phyloP scores from a whole-genome alignment of 2,113 vertebrate genomes.

The Nicator chloris region DNA sequence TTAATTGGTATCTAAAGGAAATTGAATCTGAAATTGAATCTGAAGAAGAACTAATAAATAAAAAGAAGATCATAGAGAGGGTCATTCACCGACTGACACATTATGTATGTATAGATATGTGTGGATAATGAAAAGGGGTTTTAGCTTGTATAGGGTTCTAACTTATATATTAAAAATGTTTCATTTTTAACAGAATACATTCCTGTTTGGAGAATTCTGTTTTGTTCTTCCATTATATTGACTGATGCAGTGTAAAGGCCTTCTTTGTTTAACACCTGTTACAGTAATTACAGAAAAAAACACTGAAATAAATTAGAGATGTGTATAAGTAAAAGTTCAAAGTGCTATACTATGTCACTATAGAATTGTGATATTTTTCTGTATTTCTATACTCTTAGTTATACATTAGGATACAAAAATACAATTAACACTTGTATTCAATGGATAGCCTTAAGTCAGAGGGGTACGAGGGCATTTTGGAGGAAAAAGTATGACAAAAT shows the following conservation, averaged over 20 bases:
- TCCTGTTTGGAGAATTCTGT: neutral
- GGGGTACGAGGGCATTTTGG: neutral
- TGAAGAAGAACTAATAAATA: conserved; percentile 91
- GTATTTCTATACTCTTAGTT: neutral
- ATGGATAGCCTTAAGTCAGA: neutral
- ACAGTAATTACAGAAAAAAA: neutral
- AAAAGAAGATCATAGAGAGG: conserved; percentile 92
- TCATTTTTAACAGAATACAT: neutral
- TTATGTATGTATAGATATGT: conserved; percentile 81
- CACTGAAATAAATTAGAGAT: neutral
- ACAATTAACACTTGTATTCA: neutral
- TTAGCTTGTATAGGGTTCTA: neutral
- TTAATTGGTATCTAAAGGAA: conserved; percentile 98
- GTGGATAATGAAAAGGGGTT: neutral
- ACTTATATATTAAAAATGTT: neutral
- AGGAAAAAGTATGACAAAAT: neutral
- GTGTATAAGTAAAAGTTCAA: neutral
- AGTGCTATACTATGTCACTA: neutral
- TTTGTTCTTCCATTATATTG: neutral
- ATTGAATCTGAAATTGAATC: conserved; percentile 97
- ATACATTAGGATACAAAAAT: neutral
- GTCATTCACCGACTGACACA: conserved; percentile 92
- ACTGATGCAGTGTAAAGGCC: neutral
- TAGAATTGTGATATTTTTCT: neutral
- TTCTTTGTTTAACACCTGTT: neutral